A percentile compares a stretch with the other conserved stretches of the same genome.
These are phyloP conservation scores for Artibeus lituratus DNA, from an alignment of 2,797 vertebrate species.

Conservation along the genomic window DNA sequence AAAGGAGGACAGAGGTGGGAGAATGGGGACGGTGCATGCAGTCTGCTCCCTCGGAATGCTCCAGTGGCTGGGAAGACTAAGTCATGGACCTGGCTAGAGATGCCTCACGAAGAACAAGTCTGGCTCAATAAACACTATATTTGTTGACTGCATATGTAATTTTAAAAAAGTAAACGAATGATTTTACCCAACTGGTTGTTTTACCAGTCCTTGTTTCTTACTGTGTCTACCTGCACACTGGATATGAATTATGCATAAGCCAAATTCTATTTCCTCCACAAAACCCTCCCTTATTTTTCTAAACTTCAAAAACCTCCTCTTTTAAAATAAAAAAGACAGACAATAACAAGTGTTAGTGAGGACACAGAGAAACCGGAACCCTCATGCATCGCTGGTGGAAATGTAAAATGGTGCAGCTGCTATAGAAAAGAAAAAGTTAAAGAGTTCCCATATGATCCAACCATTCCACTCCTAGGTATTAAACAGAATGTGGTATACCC, in stretches of 20 bases:
- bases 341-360: not conserved
- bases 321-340: not conserved
- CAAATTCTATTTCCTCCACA: not conserved
- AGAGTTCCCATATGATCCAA: not conserved
- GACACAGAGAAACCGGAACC: not conserved
- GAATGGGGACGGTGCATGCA: not conserved
- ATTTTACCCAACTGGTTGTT: not conserved
- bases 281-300: not conserved
- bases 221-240: not conserved
- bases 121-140: not conserved
- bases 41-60: not conserved
- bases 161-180: not conserved
- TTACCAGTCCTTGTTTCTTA: not conserved
- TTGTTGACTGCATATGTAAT: not conserved
- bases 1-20: not conserved
- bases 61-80: not conserved
- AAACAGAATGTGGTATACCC: not conserved
- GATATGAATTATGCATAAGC: not conserved
- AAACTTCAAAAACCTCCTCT: not conserved
- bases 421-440: not conserved
- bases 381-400: not conserved
- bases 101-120: not conserved
- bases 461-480: not conserved
- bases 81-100: not conserved
- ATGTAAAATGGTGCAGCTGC: not conserved